Conservation (phyloP, 2,888 invertebrate species). For the Ethmia dodecea region DNA sequence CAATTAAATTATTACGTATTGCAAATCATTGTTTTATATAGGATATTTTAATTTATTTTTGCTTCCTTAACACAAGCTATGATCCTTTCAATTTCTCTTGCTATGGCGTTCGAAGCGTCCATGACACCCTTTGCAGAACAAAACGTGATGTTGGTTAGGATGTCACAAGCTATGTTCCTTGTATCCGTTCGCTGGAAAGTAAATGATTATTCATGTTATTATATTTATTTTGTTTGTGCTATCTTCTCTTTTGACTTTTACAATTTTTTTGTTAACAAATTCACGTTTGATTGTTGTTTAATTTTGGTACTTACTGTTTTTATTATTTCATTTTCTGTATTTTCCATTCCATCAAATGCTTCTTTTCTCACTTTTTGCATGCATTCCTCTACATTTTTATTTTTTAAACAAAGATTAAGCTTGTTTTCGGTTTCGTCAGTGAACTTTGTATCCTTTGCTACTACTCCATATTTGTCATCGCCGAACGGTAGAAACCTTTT, state of each 20-base stretch:
- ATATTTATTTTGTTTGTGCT: too few relatives aligned
- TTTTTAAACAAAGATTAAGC: constrained; percentile 26
- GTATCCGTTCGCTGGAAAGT: constrained; percentile 31
- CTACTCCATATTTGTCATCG: constrained; percentile 9
- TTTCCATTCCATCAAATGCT: constrained; percentile 28
- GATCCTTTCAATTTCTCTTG: constrained; percentile 28
- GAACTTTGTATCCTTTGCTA: constrained; percentile 28
- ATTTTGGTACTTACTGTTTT: constrained; percentile 28
- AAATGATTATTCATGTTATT: not conserved
- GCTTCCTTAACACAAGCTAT: constrained; percentile 34
- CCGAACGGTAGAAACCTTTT: constrained; percentile 20
- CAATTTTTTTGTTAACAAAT: too few relatives aligned
- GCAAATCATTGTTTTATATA: too few relatives aligned
- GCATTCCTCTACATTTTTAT: constrained; percentile 31
- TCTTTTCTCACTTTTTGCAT: constrained; percentile 25
- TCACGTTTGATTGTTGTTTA: too few relatives aligned
- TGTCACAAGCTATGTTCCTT: constrained; percentile 29
- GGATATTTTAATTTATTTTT: too few relatives aligned
- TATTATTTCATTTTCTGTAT: constrained; percentile 26
- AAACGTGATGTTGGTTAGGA: constrained; percentile 28
- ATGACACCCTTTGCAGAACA: constrained; percentile 38
- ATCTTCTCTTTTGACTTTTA: too few relatives aligned
- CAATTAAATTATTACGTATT: too few relatives aligned
- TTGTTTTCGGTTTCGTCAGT: constrained; percentile 27
- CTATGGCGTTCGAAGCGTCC: constrained; percentile 29